Evolutionary conservation across 23 tunicate genomes (phyloP), one percentile per base, ranked within the genome.

Genomic region (Trididemnum nubilum): DNA sequence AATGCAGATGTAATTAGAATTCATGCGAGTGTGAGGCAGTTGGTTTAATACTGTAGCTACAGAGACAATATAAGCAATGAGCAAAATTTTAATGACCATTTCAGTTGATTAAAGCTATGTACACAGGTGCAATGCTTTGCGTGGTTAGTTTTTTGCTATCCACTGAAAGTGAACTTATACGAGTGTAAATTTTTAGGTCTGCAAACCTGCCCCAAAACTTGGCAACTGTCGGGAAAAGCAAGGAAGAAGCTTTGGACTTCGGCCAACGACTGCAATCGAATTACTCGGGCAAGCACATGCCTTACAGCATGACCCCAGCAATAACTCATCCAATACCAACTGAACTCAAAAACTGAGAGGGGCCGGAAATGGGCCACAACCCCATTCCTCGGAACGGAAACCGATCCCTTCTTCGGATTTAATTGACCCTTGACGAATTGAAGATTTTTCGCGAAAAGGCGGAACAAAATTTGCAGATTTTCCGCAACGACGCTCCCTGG

Each of bases 251-350:
- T 51, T 67, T 28, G 90, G 84, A 21, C 30, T 67, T n/a, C 64
- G 65, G 30, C 93, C 93, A 5, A 15, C 58, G 29, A 73, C 93
- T 5, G 87, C 77, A 21, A 61, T 79, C 26, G 93, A 88, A 44
- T 64, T 88, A 0, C 83, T 88, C 25, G 93, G 69, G 1, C 93
- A 82, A 67, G 83, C 83, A 1, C 76, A 83, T 7, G 93, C 79
- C 60, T 37, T 82, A 26, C 87, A 82, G 32, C 93, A 72, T 34
- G 24, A 72, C 33, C 75, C 82, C 26, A 76, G 21, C 39, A 52
- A 77, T 15, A 2, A 2, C 7, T n/a, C n/a, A n/a, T 12, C 2
- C 67, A 36, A 12, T 36, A 24, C 35, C 9, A 24, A 28, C 26
- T 12, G 32, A 9, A n/a, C n/a, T n/a, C n/a, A n/a, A n/a, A n/a